These are phyloP conservation scores for Grantiella picta DNA, from an alignment of 2,113 vertebrate genomes.

Conservation along the genomic window DNA sequence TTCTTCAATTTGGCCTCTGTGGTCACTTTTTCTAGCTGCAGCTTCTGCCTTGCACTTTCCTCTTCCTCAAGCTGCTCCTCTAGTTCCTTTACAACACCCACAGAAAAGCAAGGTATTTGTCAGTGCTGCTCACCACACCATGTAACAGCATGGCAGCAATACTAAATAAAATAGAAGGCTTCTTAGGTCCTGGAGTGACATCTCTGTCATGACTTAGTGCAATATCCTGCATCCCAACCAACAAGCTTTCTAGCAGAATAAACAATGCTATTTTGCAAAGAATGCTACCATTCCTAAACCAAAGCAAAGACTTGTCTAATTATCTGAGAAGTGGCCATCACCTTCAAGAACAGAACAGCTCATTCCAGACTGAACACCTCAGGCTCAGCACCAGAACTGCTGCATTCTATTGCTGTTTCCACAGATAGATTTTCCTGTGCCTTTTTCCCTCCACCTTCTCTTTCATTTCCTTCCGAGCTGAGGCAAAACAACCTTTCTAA, in stretches of 20 bases:
- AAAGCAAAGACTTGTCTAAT: background rate
- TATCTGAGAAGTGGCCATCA: background rate
- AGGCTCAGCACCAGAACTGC: background rate
- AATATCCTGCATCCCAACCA: background rate
- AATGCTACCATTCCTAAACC: background rate
- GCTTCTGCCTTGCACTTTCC: constrained; percentile 92
- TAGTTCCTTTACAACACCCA: constrained; percentile 78
- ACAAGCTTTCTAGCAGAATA: background rate
- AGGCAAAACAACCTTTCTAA: background rate
- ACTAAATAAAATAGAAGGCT: background rate
- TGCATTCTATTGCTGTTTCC: background rate
- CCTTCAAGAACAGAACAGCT: background rate
- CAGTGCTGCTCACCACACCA: background rate
- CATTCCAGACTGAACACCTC: background rate
- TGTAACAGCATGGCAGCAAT: background rate
- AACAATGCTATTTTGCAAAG: background rate
- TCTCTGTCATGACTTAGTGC: background rate
- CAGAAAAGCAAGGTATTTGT: background rate
- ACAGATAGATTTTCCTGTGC: background rate
- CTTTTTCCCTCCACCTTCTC: background rate
- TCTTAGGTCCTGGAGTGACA: background rate
- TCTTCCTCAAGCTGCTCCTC: constrained; percentile 98
- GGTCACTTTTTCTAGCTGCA: constrained; percentile 96
- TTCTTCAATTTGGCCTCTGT: constrained; percentile 94
- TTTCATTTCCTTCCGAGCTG: background rate